Evolutionary conservation across 2,888 invertebrate species (phyloP).

Genomic region (Conomelus anceps): DNA sequence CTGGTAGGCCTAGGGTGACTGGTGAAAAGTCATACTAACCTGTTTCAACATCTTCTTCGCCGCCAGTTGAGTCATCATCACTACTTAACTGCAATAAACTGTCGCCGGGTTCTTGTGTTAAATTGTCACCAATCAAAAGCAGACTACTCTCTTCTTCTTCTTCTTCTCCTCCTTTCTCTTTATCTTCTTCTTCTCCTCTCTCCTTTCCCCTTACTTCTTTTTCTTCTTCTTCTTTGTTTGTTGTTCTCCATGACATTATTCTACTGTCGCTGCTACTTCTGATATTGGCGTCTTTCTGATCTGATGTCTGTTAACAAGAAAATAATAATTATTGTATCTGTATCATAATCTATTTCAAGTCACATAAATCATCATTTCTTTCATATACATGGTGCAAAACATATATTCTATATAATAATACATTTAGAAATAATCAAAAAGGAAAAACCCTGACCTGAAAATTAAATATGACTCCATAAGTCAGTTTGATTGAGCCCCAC

Average conservation of each 20-base stretch:
- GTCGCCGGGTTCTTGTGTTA: slow-evolving; percentile 10
- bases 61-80: slow-evolving; percentile 72
- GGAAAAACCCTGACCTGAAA: no score
- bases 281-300: neutral
- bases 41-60: slow-evolving; percentile 61
- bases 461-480: no score
- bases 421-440: no score
- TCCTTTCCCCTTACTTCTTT: no score
- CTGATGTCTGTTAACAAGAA: neutral
- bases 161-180: neutral
- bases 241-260: neutral
- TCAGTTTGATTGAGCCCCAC: no score
- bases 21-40: no score
- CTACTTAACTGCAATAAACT: slow-evolving; percentile 49
- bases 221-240: neutral
- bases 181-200: neutral
- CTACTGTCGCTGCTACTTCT: neutral
- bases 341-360: no score
- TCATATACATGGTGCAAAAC: no score
- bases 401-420: no score
- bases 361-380: no score
- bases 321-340: neutral
- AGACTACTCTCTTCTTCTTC: slow-evolving; percentile 21
- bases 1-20: no score
- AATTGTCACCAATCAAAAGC: slow-evolving; percentile 23